Evolutionary conservation across 2,113 vertebrate species (phyloP).

Genomic region (Hemibagrus wyckioides): DNA sequence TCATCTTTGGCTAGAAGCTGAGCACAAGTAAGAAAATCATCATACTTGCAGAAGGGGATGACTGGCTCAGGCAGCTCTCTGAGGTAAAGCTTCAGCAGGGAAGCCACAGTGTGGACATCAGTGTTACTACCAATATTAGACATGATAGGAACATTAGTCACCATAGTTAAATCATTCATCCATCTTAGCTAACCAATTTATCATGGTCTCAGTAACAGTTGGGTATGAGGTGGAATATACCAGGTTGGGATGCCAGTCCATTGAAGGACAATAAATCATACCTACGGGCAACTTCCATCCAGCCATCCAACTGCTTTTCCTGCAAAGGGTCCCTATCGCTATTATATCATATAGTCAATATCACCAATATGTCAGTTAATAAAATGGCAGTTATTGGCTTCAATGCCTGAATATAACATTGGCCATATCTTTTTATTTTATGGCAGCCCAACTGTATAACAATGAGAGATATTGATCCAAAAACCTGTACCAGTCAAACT

Average conservation of each 20-base stretch:
- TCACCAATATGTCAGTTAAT: neutral
- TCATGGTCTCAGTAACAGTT: neutral
- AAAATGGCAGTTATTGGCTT: neutral
- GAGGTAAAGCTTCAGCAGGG: slow-evolving; percentile 92
- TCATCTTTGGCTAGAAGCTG: slow-evolving; percentile 93
- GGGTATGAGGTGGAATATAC: neutral
- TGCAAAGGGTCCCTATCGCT: too few species aligned
- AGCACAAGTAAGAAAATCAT: slow-evolving; percentile 92
- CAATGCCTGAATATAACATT: neutral
- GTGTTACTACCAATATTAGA: slow-evolving; percentile 80
- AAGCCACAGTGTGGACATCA: slow-evolving; percentile 95
- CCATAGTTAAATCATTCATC: neutral
- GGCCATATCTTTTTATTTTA: neutral
- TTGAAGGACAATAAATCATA: neutral
- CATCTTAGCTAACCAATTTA: neutral
- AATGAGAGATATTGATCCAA: neutral
- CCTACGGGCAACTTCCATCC: too few species aligned
- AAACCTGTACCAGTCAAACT: slow-evolving; percentile 84
- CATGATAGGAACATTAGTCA: neutral
- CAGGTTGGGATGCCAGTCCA: neutral
- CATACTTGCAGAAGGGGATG: slow-evolving; percentile 92
- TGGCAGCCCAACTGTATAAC: neutral
- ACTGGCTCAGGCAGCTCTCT: slow-evolving; percentile 94
- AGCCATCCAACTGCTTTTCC: neutral
- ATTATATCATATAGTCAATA: neutral